A percentile compares a stretch with the other conserved stretches of the same genome.
Evolutionary conservation across 2,888 invertebrate genomes (phyloP).

Genomic region (Nymphalis c-album): DNA sequence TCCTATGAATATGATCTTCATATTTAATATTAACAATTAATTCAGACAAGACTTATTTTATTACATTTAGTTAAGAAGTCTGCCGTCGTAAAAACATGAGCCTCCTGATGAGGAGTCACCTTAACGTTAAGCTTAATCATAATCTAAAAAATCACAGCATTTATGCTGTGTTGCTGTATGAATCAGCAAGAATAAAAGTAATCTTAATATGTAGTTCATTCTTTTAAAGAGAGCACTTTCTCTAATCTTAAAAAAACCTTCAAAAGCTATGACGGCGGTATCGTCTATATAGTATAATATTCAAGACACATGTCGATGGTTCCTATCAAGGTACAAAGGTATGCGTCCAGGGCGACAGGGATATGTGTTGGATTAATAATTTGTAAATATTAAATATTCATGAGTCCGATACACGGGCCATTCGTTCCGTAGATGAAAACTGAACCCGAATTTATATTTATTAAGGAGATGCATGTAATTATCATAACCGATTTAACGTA

Average conservation of each 20-base stretch:
- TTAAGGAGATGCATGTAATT: slow-evolving; percentile 75
- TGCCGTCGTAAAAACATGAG: no score
- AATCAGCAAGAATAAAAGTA: no score
- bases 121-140: no score
- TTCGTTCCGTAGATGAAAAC: slow-evolving; percentile 62
- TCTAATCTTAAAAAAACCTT: slow-evolving; percentile 73
- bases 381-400: slow-evolving; percentile 81
- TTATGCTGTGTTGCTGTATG: no score
- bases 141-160: no score
- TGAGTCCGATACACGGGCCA: slow-evolving; percentile 70
- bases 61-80: no score
- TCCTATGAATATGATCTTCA: no score
- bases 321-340: slow-evolving; percentile 54
- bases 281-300: slow-evolving; percentile 59
- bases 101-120: no score
- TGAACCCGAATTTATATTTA: slow-evolving; percentile 69
- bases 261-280: slow-evolving; percentile 64
- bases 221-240: slow-evolving; percentile 54
- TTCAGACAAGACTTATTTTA: no score
- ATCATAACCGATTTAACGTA: slow-evolving; percentile 72
- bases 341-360: slow-evolving; percentile 56
- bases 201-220: slow-evolving; percentile 4
- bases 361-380: slow-evolving; percentile 79
- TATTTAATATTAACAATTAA: no score
- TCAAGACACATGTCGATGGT: slow-evolving; percentile 45